Evolutionary conservation across 2,888 invertebrate species (phyloP).

Genomic region (Eustalomyia histrio): DNA sequence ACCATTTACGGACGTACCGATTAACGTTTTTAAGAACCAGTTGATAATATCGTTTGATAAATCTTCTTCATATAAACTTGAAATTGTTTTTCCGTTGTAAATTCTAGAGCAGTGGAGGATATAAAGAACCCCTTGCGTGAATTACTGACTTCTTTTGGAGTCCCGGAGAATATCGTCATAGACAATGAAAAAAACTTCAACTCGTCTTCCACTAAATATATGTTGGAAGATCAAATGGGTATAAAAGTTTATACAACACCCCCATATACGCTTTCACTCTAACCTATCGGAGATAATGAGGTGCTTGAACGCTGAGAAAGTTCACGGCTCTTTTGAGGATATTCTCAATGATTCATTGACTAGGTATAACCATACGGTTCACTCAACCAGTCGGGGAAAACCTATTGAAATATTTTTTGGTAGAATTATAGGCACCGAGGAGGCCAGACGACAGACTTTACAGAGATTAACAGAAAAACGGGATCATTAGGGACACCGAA

Average conservation of each 20-base stretch:
- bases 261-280: constrained; percentile 59
- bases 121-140: constrained; percentile 49
- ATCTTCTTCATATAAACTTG: too few relatives aligned
- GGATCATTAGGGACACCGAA: too few relatives aligned
- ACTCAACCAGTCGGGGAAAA: constrained; percentile 25
- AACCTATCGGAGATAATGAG: constrained; percentile 57
- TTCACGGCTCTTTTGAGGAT: constrained; percentile 13
- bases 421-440: too few relatives aligned
- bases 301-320: constrained; percentile 48
- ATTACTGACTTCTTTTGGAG: constrained; percentile 48
- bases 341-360: neutral
- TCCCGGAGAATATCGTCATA: constrained; percentile 51
- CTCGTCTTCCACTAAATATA: constrained; percentile 35
- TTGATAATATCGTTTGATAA: too few relatives aligned
- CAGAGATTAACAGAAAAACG: too few relatives aligned
- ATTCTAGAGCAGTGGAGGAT: constrained; percentile 52
- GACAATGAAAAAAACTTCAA: constrained; percentile 61
- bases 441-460: too few relatives aligned
- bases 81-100: too few relatives aligned
- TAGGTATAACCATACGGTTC: constrained; percentile 24
- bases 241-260: constrained; percentile 47
- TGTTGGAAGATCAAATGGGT: too few relatives aligned
- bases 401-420: constrained; percentile 30
- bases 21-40: too few relatives aligned
- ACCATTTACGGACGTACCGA: too few relatives aligned